These are phyloP conservation scores for Volucella zonaria DNA, from an alignment of 2,888 invertebrate species.

Conservation along the genomic window DNA sequence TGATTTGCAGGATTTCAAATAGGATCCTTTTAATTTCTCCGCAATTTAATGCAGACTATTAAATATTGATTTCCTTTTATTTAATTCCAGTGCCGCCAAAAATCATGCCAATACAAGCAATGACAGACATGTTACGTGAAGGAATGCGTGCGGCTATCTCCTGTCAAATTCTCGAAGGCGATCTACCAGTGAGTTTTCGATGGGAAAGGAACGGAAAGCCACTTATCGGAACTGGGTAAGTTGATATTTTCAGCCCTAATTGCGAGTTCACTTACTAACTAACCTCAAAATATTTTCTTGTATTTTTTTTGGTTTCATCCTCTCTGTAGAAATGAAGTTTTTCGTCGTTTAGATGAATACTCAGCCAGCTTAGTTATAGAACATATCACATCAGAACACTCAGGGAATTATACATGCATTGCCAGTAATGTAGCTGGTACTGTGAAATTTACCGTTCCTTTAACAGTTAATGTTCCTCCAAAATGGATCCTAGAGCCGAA, in stretches of 20 bases:
- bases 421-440: slow-evolving; percentile 92
- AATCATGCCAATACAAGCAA: slow-evolving; percentile 91
- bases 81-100: slow-evolving; percentile 89
- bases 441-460: slow-evolving; percentile 89
- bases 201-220: slow-evolving; percentile 95
- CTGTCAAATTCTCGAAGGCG: slow-evolving; percentile 95
- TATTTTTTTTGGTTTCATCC: not conserved
- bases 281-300: not conserved
- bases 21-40: slow-evolving; percentile 13
- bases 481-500: slow-evolving; percentile 94
- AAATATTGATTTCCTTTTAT: not conserved
- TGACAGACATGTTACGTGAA: slow-evolving; percentile 91
- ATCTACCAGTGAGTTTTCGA: slow-evolving; percentile 94
- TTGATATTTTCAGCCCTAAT: slow-evolving; percentile 3
- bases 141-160: slow-evolving; percentile 95
- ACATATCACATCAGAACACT: slow-evolving; percentile 91
- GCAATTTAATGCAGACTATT: slow-evolving; percentile 17
- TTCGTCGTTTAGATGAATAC: slow-evolving; percentile 90
- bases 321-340: slow-evolving; percentile 83
- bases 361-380: slow-evolving; percentile 93
- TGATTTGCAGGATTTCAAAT: slow-evolving; percentile 25
- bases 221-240: slow-evolving; percentile 86
- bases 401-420: slow-evolving; percentile 95
- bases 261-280: not conserved
- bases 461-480: slow-evolving; percentile 94